Conservation (phyloP, 2,113 vertebrate genomes). For the Onychorhynchus coronatus region DNA sequence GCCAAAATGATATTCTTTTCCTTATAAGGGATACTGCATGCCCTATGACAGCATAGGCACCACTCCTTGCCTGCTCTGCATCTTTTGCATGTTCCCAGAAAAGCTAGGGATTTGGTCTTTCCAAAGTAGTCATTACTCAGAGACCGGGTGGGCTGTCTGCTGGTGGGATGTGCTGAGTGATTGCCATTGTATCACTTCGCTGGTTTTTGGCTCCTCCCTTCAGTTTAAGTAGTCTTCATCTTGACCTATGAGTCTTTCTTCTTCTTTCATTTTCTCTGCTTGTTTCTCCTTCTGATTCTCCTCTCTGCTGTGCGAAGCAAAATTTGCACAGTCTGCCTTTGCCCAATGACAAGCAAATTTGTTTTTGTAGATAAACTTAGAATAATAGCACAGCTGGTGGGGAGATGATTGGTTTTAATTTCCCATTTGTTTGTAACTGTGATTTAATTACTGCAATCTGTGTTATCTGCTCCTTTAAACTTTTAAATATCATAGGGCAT, state of each 20-base stretch:
- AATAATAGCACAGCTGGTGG: background rate
- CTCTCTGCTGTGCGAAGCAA: background rate
- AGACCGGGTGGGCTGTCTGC: background rate
- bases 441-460: constrained; percentile 27
- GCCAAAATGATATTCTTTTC: background rate
- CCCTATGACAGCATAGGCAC: background rate
- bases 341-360: background rate
- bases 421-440: constrained; percentile 2
- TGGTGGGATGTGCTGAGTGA: background rate
- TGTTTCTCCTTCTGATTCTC: background rate
- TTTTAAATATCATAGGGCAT: background rate
- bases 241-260: accelerated
- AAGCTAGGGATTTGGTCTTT: background rate
- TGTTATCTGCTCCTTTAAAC: constrained; percentile 7
- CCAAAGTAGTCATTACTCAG: background rate
- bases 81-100: background rate
- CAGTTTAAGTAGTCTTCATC: background rate
- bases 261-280: too few species aligned
- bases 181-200: background rate
- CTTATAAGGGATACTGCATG: background rate
- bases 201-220: background rate
- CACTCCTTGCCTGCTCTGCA: too few species aligned
- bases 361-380: background rate
- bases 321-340: background rate
- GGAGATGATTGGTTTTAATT: background rate